Conservation (phyloP, 2,113 vertebrate genomes). For the Falcunculus frontatus region DNA sequence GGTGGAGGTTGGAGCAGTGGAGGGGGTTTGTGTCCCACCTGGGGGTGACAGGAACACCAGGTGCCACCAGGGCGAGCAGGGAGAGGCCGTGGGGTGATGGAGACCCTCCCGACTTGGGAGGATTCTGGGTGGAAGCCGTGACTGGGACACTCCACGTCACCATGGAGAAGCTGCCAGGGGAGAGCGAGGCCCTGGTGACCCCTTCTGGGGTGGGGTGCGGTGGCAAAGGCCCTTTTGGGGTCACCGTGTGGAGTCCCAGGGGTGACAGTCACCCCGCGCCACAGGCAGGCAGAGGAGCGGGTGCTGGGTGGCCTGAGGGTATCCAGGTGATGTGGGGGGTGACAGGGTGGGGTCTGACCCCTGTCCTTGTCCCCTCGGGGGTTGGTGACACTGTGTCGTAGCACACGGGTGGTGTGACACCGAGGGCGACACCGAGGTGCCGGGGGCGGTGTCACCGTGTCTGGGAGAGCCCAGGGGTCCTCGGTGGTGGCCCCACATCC, state of each 20-base stretch:
- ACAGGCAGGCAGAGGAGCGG: not conserved
- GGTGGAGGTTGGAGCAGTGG: not conserved
- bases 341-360: not conserved
- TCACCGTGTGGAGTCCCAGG: accelerated
- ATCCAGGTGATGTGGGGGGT: not conserved
- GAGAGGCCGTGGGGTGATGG: not conserved
- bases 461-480: not conserved
- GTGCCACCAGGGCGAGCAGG: accelerated
- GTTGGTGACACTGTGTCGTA: not conserved
- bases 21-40: not conserved
- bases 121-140: not conserved
- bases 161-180: accelerated
- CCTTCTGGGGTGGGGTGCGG: accelerated
- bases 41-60: not conserved
- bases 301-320: not conserved
- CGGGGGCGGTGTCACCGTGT: not conserved
- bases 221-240: not conserved
- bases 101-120: accelerated
- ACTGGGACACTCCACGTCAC: accelerated
- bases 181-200: not conserved
- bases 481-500: not conserved
- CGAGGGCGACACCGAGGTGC: not conserved
- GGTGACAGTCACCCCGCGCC: accelerated
- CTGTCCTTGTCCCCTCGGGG: not conserved
- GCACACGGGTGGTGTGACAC: not conserved